A percentile compares a stretch with the other conserved stretches of the same genome.
These are phyloP conservation scores for Girardinus metallicus DNA, from an alignment of 2,797 vertebrate genomes.

Conservation along the genomic window DNA sequence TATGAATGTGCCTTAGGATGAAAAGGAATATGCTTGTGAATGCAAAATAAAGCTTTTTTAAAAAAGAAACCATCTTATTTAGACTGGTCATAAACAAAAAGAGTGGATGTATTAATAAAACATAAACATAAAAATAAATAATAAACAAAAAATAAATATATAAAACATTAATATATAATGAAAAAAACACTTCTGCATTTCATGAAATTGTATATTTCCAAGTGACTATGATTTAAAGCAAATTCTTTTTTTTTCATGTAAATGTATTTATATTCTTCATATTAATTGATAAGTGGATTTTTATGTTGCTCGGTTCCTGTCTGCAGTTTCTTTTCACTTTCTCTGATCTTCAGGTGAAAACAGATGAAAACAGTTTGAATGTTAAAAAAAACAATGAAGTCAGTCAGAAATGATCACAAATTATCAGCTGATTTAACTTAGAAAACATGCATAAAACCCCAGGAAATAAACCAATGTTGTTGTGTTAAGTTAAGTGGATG, in stretches of 20 bases:
- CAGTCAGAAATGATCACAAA: background rate
- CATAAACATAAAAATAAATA: background rate
- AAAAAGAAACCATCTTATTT: background rate
- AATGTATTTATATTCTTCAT: background rate
- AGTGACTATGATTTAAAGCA: no score
- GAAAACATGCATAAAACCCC: background rate
- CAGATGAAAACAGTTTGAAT: background rate
- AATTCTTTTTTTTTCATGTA: background rate
- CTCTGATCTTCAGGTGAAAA: background rate
- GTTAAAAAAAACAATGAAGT: background rate
- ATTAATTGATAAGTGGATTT: background rate
- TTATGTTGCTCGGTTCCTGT: background rate
- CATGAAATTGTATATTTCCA: no score
- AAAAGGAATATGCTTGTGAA: background rate
- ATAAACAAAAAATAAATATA: background rate
- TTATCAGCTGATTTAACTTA: background rate
- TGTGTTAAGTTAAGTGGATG: background rate
- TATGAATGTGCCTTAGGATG: background rate
- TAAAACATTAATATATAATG: no score
- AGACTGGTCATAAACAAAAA: background rate
- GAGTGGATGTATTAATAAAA: background rate
- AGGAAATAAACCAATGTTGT: background rate
- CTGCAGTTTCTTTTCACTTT: background rate
- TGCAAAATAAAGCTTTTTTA: background rate
- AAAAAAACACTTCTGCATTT: no score